phyloP scores from a whole-genome alignment of 2,888 invertebrate genomes.

The Drosophila kokeensis region DNA sequence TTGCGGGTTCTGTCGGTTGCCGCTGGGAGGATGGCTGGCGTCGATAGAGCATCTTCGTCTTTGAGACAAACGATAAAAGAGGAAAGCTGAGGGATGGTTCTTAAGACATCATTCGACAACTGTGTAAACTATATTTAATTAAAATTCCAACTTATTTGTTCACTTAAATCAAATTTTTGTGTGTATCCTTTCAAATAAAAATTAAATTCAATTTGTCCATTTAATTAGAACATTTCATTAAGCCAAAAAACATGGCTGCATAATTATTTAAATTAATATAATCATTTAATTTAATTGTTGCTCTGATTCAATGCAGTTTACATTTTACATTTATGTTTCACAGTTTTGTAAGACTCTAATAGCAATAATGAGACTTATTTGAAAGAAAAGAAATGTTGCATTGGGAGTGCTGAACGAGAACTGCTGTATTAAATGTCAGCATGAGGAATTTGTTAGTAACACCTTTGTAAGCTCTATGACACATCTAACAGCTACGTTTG shows the following conservation, averaged over 20 bases:
- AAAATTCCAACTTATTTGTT: not conserved
- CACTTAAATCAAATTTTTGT: not conserved
- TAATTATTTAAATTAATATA: not conserved
- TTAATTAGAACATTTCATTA: not conserved
- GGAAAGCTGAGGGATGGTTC: not conserved
- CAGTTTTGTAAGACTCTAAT: not conserved
- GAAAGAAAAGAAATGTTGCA: not conserved
- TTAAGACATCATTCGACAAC: not conserved
- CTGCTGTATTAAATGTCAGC: not conserved
- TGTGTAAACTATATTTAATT: not conserved
- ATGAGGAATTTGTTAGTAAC: not conserved
- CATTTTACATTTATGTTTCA: too few species aligned
- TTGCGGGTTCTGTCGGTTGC: slow-evolving; percentile 59
- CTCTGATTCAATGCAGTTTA: not conserved
- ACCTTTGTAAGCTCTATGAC: not conserved
- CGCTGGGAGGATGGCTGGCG: slow-evolving; percentile 70
- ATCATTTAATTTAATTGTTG: not conserved
- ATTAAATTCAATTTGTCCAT: not conserved
- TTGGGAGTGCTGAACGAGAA: not conserved
- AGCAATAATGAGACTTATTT: not conserved
- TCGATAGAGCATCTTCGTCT: not conserved
- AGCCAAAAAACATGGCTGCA: not conserved
- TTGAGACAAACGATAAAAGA: too few species aligned
- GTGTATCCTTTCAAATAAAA: not conserved
- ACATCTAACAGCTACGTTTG: not conserved